Base-by-base conservation (phyloP, 1,140 invertebrate species). In the Polypedilum pembai region DNA sequence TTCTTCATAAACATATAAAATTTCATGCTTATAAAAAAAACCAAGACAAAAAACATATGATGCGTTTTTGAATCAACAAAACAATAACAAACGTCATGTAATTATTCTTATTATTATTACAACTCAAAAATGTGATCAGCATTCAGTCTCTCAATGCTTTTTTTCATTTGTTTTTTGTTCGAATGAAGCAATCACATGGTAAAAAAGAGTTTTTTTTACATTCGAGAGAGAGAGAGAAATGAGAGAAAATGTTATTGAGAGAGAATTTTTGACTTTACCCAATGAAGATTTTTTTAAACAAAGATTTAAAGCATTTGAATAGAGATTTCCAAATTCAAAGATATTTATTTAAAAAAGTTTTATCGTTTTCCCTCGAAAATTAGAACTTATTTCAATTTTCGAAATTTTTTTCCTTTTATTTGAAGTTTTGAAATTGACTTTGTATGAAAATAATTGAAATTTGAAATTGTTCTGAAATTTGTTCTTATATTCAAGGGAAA, bases 61-160 rank as follows among this genome's bases (percentile, higher is more conserved):
- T 56, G 41, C 41, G 41, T 56, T 56, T 33, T 33, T 56, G 65
- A 69, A 69, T 5, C 65, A 69, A 20, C 65, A 21, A 69, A 69
- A 69, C 65, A 69, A 69, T 69, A 69, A 69, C 20, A 69, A 69
- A 69, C 65, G 65, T 69, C 65, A 69, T n/a, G n/a, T n/a, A n/a
- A n/a, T n/a, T n/a, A n/a, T 69, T 69, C 20, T 69, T 69, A 69
- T 69, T 69, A 20, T 56, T 56, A 56, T 56, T 56, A 56, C 45
- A 56, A 56, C 45, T 56, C 45, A 12, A 56, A 33, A 33, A 33
- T 15, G 10, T 56, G 45, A 20, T 69, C 65, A 69, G 20, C 65
- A 21, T 69, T n/a, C 65, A 69, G 8, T 69, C 45, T 69, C 45
- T 69, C 65, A 69, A 69, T 69, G 65, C 65, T 69, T 69, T 20